These are phyloP conservation scores for Xestobium rufovillosum DNA, from an alignment of 2,888 invertebrate genomes.

Conservation along the genomic window DNA sequence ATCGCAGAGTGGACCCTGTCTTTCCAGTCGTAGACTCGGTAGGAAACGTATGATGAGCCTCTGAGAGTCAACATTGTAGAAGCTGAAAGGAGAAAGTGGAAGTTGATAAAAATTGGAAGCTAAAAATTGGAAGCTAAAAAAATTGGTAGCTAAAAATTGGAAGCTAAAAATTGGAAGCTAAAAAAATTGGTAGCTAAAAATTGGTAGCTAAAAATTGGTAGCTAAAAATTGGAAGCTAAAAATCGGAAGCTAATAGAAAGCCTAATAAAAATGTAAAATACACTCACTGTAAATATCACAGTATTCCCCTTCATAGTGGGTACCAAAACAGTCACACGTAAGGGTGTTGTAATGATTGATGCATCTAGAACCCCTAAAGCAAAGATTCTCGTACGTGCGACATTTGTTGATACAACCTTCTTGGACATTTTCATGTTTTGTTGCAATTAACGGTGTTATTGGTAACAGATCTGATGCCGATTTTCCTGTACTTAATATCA, in stretches of 20 bases:
- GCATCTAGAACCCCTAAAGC: slow-evolving; percentile 81
- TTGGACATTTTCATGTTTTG: slow-evolving; percentile 82
- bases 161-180: no score
- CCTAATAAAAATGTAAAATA: background rate
- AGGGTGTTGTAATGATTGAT: slow-evolving; percentile 86
- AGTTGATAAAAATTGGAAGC: no score
- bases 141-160: no score
- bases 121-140: no score
- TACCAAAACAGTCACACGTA: slow-evolving; percentile 90
- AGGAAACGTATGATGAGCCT: slow-evolving; percentile 88
- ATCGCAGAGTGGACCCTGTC: slow-evolving; percentile 82
- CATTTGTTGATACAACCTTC: slow-evolving; percentile 85
- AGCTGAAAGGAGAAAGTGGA: slow-evolving; percentile 52
- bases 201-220: no score
- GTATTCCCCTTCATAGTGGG: slow-evolving; percentile 82
- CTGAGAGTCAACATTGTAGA: slow-evolving; percentile 79
- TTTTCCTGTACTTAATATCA: slow-evolving; percentile 78
- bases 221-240: no score
- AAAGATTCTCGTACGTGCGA: slow-evolving; percentile 71
- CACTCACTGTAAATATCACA: slow-evolving; percentile 88
- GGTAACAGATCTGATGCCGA: slow-evolving; percentile 75
- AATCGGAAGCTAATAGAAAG: no score
- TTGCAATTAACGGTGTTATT: slow-evolving; percentile 75
- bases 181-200: no score
- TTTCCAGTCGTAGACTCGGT: slow-evolving; percentile 88